These are phyloP conservation scores for Salvelinus namaycush DNA, from an alignment of 2,113 vertebrate genomes.

Conservation along the genomic window DNA sequence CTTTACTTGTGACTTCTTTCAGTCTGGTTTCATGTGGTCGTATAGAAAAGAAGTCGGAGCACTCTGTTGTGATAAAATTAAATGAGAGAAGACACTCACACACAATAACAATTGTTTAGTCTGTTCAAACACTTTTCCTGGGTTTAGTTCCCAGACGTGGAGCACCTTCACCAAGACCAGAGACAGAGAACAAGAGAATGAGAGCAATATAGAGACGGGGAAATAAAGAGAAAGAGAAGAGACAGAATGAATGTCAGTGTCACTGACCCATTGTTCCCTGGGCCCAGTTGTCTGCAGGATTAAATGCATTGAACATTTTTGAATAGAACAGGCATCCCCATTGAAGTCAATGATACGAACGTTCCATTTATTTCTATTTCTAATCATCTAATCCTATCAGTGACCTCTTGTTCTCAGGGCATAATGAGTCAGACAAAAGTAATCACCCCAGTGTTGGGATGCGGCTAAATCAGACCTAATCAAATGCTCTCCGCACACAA, in stretches of 20 bases:
- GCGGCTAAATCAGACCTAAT: not conserved
- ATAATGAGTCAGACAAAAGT: conserved; percentile 3
- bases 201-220: too few species aligned
- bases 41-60: too few species aligned
- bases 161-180: not conserved
- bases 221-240: not conserved
- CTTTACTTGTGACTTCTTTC: too few species aligned
- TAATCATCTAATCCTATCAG: not conserved
- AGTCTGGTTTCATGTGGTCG: too few species aligned
- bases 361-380: too few species aligned
- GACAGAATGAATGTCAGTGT: not conserved
- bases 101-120: not conserved
- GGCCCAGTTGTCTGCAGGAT: too few species aligned
- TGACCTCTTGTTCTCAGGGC: not conserved
- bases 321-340: too few species aligned
- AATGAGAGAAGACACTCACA: not conserved
- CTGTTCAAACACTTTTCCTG: not conserved
- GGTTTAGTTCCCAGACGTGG: not conserved
- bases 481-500: not conserved
- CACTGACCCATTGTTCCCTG: not conserved
- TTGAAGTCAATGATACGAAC: too few species aligned
- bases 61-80: not conserved
- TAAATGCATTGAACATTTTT: too few species aligned
- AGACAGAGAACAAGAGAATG: too few species aligned
- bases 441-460: not conserved